Evolutionary conservation across 2,888 invertebrate species (phyloP), one percentile per base, ranked within the genome.

Genomic region (Drosophila affinis): DNA sequence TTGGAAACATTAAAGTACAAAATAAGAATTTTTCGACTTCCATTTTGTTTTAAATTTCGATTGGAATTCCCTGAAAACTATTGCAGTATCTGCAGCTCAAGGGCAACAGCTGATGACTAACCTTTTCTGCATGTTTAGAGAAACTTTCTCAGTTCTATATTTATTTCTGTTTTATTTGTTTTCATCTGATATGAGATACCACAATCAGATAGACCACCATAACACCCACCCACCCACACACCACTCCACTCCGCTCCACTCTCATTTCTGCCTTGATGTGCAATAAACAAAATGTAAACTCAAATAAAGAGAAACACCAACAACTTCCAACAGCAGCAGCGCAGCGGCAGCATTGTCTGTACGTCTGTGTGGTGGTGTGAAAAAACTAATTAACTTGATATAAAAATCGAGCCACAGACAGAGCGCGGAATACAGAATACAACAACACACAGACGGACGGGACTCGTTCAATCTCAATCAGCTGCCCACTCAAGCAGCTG

Each of bases 381-480:
- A 75, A 70, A 59, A 84, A 56, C 72, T 74, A 64, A 81, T 76
- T 81, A 78, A 68, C 74, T 83, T 69, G 76, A 84, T 76, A 76
- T 71, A 64, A 53, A 84, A 75, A 61, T 72, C 60, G 62, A 57
- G 32, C 27, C 17, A 29, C 1, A 27, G 27, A 21, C 27, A 7
- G 7, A 29, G 29, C 9, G 29, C 46, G 56, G 55, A 49, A 18
- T 10, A 47, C 53, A 14, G 18, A 64, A n/a, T 24, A 24, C 27
- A 27, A 7, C 21, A 21, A 21, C 21, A 18, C 27, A 34, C 9
- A 45, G 24, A 48, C 44, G 21, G 12, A 53, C 65, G 45, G 32
- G 52, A n/a, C n/a, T n/a, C 24, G 54, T 47, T 51, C 39, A 45
- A 48, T 47, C 55, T 47, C 61, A 62, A 72, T 62, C 76, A 58